Percentiles rank a stretch among this genome's conserved stretches.
These are phyloP conservation scores for Hemicordylus capensis DNA, from an alignment of 2,113 vertebrate genomes.

Conservation along the genomic window DNA sequence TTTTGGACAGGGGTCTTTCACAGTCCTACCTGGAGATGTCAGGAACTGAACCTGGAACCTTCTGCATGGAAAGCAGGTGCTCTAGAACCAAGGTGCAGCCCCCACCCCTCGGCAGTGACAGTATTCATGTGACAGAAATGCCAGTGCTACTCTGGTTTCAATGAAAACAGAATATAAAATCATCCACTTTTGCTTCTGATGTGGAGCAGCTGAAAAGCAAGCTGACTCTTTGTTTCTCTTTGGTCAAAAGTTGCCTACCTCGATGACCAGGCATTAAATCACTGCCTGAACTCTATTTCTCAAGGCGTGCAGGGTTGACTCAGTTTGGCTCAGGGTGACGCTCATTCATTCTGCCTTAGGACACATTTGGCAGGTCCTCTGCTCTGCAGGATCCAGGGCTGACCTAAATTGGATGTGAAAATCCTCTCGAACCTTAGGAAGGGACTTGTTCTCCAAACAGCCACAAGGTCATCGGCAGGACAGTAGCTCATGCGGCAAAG, in stretches of 20 bases:
- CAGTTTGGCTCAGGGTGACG: slow-evolving; percentile 10
- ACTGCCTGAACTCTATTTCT: not conserved
- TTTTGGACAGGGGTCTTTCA: no score
- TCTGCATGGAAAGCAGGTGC: no score
- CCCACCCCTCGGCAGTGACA: no score
- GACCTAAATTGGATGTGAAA: slow-evolving; percentile 46
- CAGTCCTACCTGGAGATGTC: no score
- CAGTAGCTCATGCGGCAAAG: slow-evolving; percentile 50
- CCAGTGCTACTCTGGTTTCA: not conserved
- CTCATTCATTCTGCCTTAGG: slow-evolving; percentile 7
- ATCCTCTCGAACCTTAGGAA: slow-evolving; percentile 45
- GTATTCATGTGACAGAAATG: not conserved
- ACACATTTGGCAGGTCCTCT: slow-evolving; percentile 43
- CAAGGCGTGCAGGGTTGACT: not conserved
- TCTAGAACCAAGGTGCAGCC: no score
- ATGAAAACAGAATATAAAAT: not conserved
- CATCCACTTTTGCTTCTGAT: not conserved
- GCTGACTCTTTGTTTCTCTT: not conserved
- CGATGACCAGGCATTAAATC: not conserved
- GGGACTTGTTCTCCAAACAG: slow-evolving; percentile 51
- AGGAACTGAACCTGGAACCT: no score
- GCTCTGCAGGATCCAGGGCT: slow-evolving; percentile 37
- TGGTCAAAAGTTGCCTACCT: not conserved
- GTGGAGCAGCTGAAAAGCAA: not conserved
- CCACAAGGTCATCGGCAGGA: slow-evolving; percentile 41